These are phyloP conservation scores for Parelbella ahira DNA, from an alignment of 2,888 invertebrate genomes.

Conservation along the genomic window DNA sequence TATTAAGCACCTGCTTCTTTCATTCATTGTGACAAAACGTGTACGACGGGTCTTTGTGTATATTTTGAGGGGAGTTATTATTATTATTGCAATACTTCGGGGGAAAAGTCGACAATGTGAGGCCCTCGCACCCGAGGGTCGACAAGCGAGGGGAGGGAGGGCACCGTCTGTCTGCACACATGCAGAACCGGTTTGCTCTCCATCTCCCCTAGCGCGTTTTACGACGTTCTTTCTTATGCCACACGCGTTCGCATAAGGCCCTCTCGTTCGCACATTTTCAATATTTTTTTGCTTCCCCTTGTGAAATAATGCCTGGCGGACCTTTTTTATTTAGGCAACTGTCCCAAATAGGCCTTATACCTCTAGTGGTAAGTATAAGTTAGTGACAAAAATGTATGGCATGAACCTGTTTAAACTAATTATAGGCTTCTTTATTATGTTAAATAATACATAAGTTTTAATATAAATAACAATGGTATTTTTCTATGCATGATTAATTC, in stretches of 20 bases:
- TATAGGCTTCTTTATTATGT: too few relatives aligned
- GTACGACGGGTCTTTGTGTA: slow-evolving; percentile 31
- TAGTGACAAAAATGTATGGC: slow-evolving; percentile 38
- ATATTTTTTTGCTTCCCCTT: slow-evolving; percentile 76
- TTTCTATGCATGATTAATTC: too few relatives aligned
- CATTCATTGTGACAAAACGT: slow-evolving; percentile 29
- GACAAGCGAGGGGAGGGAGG: slow-evolving; percentile 70
- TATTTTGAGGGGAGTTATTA: slow-evolving; percentile 41
- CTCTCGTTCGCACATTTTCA: slow-evolving; percentile 70
- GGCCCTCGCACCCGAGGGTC: slow-evolving; percentile 68
- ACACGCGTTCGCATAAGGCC: slow-evolving; percentile 64
- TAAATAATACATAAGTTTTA: too few relatives aligned
- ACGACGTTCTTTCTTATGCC: slow-evolving; percentile 60
- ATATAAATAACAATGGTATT: too few relatives aligned
- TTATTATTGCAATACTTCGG: slow-evolving; percentile 70
- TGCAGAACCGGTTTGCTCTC: slow-evolving; percentile 77
- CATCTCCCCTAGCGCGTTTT: slow-evolving; percentile 68
- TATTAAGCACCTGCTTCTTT: slow-evolving; percentile 23
- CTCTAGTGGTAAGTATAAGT: slow-evolving; percentile 51
- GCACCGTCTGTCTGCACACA: slow-evolving; percentile 71
- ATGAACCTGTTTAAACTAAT: slow-evolving; percentile 43
- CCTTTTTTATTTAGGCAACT: slow-evolving; percentile 67
- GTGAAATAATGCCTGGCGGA: slow-evolving; percentile 70
- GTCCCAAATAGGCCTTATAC: slow-evolving; percentile 50
- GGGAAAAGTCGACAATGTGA: slow-evolving; percentile 68